Conservation (phyloP, 2,797 vertebrate species). For the Pampus argenteus region DNA sequence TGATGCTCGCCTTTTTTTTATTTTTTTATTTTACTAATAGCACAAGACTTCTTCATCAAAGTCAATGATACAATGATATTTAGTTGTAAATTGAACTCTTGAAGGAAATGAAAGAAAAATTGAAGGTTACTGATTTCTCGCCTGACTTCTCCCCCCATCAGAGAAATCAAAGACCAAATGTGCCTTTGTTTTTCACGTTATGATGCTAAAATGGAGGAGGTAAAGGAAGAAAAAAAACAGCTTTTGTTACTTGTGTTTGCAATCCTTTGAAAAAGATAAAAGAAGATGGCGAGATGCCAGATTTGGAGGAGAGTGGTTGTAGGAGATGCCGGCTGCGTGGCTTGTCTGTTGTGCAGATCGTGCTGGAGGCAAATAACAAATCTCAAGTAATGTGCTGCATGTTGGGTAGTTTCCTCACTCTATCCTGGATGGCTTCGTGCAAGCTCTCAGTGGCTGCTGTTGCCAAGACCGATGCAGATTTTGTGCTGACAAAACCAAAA, state of each 20-base stretch:
- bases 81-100: neutral
- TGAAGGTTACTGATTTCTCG: slow-evolving; percentile 10
- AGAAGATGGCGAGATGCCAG: slow-evolving; percentile 36
- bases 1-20: neutral
- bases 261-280: slow-evolving; percentile 60
- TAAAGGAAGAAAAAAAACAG: slow-evolving; percentile 21
- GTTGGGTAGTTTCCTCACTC: slow-evolving; percentile 12
- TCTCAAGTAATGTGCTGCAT: slow-evolving; percentile 24
- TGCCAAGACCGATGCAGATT: slow-evolving; percentile 8
- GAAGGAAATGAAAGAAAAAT: too few species aligned
- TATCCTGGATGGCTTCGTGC: slow-evolving; percentile 11
- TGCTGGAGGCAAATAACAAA: slow-evolving; percentile 40
- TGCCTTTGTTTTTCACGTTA: slow-evolving; percentile 39
- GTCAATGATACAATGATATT: neutral
- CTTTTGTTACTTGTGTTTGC: slow-evolving; percentile 37
- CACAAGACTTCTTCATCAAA: neutral
- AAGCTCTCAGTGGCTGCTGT: slow-evolving; percentile 4
- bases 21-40: neutral
- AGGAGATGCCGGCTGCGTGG: neutral
- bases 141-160: slow-evolving; percentile 16
- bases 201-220: slow-evolving; percentile 34
- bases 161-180: slow-evolving; percentile 41
- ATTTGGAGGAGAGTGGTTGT: slow-evolving; percentile 15
- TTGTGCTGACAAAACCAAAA: slow-evolving; percentile 38
- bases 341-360: slow-evolving; percentile 20